Percentiles rank a stretch among this genome's conserved stretches.
These are phyloP conservation scores for Apeira syringaria DNA, from an alignment of 2,888 invertebrate species.

Conservation along the genomic window DNA sequence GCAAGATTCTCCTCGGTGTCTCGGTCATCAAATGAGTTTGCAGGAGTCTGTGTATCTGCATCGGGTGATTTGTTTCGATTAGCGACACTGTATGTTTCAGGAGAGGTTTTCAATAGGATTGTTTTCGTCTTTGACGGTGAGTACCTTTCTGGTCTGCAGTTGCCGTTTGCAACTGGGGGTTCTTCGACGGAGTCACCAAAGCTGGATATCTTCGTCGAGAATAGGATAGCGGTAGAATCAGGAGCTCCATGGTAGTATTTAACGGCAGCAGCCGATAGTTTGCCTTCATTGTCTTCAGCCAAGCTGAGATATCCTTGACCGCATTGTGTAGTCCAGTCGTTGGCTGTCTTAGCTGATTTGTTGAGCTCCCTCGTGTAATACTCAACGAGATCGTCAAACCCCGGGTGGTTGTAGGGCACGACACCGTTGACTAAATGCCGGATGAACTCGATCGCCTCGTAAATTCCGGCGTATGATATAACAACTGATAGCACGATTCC, in stretches of 20 bases:
- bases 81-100: conserved; percentile 70
- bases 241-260: conserved; percentile 70
- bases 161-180: conserved; percentile 58
- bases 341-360: conserved; percentile 52
- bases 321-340: conserved; percentile 64
- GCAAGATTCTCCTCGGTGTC: conserved; percentile 46
- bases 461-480: conserved; percentile 89
- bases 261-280: conserved; percentile 63
- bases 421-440: conserved; percentile 75
- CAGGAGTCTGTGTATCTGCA: conserved; percentile 68
- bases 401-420: conserved; percentile 63
- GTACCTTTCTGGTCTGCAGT: conserved; percentile 71
- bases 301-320: conserved; percentile 74
- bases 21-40: conserved; percentile 55
- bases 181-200: conserved; percentile 77
- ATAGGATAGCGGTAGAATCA: conserved; percentile 70
- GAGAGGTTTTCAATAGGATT: conserved; percentile 58
- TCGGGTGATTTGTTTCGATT: conserved; percentile 71
- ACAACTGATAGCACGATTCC: conserved; percentile 90
- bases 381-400: conserved; percentile 66
- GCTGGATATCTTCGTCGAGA: conserved; percentile 81
- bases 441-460: conserved; percentile 86
- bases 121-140: conserved; percentile 73
- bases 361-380: conserved; percentile 65
- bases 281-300: conserved; percentile 63